Base-by-base conservation (phyloP, 2,888 invertebrate species). In the Agonopterix arenella region DNA sequence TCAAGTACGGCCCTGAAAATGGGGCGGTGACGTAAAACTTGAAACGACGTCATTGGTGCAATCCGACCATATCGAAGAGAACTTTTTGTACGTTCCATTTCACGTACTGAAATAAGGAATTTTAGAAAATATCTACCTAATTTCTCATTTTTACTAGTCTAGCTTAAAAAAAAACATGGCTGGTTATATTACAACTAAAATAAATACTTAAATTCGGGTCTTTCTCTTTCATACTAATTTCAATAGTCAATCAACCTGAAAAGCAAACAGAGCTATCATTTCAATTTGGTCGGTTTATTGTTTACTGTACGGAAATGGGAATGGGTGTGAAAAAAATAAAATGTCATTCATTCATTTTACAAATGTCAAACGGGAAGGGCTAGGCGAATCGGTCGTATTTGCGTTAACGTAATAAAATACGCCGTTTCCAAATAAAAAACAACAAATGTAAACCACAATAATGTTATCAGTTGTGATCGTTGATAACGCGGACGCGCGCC, bases 1-100 rank as follows among this genome's bases (percentile, higher is more conserved):
- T 69, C 70, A 70, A 85, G 72, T 85, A 70, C 85, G 86, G 77
- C 85, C 85, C 86, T 86, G 88, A 85, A 81, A 77, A 62, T 64
- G 65, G 72, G 81, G 80, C 76, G 80, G 71, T 88, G 86, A 88
- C 88, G 86, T 85, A 81, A 76, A 78, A 63, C 65, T 54, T 50
- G 55, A 65, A 61, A 47, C 60, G 69, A 84, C 88, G 88, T 85
- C 86, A 88, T 78, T 79, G 72, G 74, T 57, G 70, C 55, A 63
- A 73, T 50, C 66, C 73, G 57, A 45, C 54, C 52, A 66, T 73
- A 65, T 72, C 38, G 56, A 65, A 65, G 60, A 54, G 64, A 45
- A 47, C 49, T 47, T n/a, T 52, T 54, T 49, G 45, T 64, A 62
- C 81, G 78, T 77, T 84, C 62, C 83, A 51, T 77, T 80, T 52